Evolutionary conservation across 2,888 invertebrate species (phyloP), one percentile per base, ranked within the genome.

Genomic region (Anarsia innoxiella): DNA sequence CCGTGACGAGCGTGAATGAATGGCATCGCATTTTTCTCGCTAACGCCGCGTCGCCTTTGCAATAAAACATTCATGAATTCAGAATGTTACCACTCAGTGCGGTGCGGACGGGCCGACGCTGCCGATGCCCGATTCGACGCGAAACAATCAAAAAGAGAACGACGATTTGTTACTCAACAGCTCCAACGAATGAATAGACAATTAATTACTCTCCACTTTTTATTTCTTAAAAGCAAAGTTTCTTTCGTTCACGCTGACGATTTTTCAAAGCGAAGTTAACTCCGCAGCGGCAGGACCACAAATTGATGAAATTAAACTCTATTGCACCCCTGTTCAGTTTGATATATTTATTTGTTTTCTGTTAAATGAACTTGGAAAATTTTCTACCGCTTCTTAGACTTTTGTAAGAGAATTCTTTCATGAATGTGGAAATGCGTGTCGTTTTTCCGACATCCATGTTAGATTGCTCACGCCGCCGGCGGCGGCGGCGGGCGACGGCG

Each of bases 11-110:
- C 67, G 65, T 55, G 67, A 72, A 82, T 72, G 71, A 69, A 80
- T 79, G 66, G 70, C 65, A 54, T 57, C 65, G 57, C 76, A 82
- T 82, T 78, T 79, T 76, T 83, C 76, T 73, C 66, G 56, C 69
- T 64, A 72, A 72, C 70, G 68, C 65, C 66, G 50, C 67, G 70
- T 70, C 71, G 69, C 67, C 64, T 67, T 52, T 50, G 64, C 66
- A 68, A 75, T 80, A 78, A 79, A 80, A 75, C 76, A 79, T 78
- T 79, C 77, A 77, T 74, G 78, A 76, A 75, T 74, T 68, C 71
- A 65, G 65, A 71, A 73, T 70, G 69, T 65, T 68, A 64, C 70
- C 65, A 61, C 71, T 69, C 61, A 66, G 69, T 66, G 61, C 58
- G 58, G 56, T 64, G 59, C 59, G 57, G 64, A 66, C 61, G 56